phyloP scores from a whole-genome alignment of 1,140 invertebrate species.

The Mycetomoellerius zeteki region DNA sequence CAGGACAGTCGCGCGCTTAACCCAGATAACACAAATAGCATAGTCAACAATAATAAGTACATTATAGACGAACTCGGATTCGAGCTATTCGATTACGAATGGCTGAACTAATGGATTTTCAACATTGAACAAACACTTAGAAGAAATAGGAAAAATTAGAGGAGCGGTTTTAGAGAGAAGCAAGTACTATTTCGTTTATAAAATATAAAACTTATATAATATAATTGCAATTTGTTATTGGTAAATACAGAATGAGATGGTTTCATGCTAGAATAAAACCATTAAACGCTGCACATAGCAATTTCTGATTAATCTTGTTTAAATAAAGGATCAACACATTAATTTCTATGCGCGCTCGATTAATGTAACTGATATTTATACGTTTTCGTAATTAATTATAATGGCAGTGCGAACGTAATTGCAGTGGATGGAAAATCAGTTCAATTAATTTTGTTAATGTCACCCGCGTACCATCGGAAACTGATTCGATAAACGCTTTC shows the following conservation, averaged over 20 bases:
- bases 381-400: slow-evolving; percentile 48
- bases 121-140: background rate
- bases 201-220: background rate
- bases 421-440: slow-evolving; percentile 32
- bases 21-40: slow-evolving; percentile 50
- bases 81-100: slow-evolving; percentile 29
- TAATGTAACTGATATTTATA: slow-evolving; percentile 57
- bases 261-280: slow-evolving; percentile 25
- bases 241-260: background rate
- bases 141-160: background rate
- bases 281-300: slow-evolving; percentile 24
- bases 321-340: slow-evolving; percentile 52
- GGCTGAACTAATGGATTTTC: slow-evolving; percentile 30
- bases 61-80: slow-evolving; percentile 21
- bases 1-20: slow-evolving; percentile 61
- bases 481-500: slow-evolving; percentile 31
- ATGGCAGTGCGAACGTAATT: background rate
- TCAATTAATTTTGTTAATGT: slow-evolving; percentile 55
- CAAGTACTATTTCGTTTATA: background rate
- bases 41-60: slow-evolving; percentile 51
- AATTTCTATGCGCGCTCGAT: slow-evolving; percentile 33
- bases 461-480: slow-evolving; percentile 35
- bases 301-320: slow-evolving; percentile 50
- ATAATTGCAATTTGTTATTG: background rate
- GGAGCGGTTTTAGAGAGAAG: background rate